Evolutionary conservation across 2,888 invertebrate species (phyloP), one percentile per base, ranked within the genome.

Genomic region (Agrotis puta): DNA sequence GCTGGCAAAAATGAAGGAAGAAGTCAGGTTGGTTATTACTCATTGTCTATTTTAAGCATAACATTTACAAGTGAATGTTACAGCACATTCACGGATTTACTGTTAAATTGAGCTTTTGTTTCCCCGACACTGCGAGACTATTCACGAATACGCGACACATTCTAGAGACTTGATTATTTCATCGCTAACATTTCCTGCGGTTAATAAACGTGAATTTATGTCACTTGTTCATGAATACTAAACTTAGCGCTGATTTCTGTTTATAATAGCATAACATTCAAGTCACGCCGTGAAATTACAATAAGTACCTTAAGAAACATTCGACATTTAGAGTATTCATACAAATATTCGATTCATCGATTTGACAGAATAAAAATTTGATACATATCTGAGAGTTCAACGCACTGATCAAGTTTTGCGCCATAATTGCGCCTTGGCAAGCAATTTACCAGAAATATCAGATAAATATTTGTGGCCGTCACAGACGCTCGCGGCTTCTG

Each of bases 401-500:
- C 79, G 91, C 88, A 85, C 93, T 85, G 73, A 83, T 85, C 79
- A 87, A 88, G 84, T 89, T 88, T 64, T 89, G 80, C 83, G 84
- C 79, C 82, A 83, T 85, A 82, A 86, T 85, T 88, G 85, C 87
- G 83, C 76, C 77, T 79, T 84, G 84, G 84, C 82, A 81, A 85
- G 82, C 79, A 85, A 85, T 89, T 90, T 90, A 89, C 88, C 88
- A 89, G 87, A 91, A 90, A 91, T 89, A 89, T 89, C 84, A 77
- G 85, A 91, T 92, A 92, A 92, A 93, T 92, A 91, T 93, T 93
- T 90, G 88, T 87, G 74, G 82, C 83, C 86, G 82, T 82, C 79
- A 85, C 85, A 83, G 82, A 84, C 77, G 84, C 79, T 62, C 77
- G 77, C 70, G 76, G 78, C 70, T 85, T 74, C 81, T 75, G 74